A percentile compares a stretch with the other conserved stretches of the same genome.
phyloP scores from a whole-genome alignment of 1,140 invertebrate genomes.

The Stenopsyche tienmushanensis region DNA sequence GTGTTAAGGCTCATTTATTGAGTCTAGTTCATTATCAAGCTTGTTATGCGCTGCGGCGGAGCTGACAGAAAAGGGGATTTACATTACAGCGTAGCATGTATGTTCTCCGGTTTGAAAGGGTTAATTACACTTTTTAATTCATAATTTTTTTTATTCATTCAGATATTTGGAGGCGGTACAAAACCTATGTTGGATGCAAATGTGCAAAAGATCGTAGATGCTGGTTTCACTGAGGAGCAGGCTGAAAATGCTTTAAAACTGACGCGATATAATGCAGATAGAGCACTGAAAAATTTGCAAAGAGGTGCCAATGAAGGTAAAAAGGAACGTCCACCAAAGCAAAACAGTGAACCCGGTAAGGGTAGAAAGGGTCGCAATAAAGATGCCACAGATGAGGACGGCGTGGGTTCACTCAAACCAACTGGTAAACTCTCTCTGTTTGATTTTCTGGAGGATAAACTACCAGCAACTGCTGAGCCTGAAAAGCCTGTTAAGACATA shows the following conservation, averaged over 20 bases:
- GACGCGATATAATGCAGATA: constrained; percentile 72
- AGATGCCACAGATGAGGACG: constrained; percentile 60
- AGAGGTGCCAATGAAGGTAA: constrained; percentile 54
- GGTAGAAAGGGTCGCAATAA: constrained; percentile 57
- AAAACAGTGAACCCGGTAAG: constrained; percentile 45
- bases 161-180: constrained; percentile 69
- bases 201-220: constrained; percentile 78
- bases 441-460: constrained; percentile 83
- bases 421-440: constrained; percentile 83
- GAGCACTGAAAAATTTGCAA: constrained; percentile 69
- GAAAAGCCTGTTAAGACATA: constrained; percentile 42
- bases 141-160: constrained; percentile 18
- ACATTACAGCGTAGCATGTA: no score
- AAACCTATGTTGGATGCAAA: constrained; percentile 74
- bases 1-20: no score
- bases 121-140: no score
- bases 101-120: no score
- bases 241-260: constrained; percentile 71
- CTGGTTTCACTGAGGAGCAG: constrained; percentile 76
- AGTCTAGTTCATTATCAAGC: no score
- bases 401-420: constrained; percentile 66
- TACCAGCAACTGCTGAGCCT: constrained; percentile 62
- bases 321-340: constrained; percentile 51
- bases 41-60: no score
- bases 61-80: no score